Percentiles rank a stretch among this genome's conserved stretches.
phyloP scores from a whole-genome alignment of 2,113 vertebrate genomes.

The Castor canadensis region DNA sequence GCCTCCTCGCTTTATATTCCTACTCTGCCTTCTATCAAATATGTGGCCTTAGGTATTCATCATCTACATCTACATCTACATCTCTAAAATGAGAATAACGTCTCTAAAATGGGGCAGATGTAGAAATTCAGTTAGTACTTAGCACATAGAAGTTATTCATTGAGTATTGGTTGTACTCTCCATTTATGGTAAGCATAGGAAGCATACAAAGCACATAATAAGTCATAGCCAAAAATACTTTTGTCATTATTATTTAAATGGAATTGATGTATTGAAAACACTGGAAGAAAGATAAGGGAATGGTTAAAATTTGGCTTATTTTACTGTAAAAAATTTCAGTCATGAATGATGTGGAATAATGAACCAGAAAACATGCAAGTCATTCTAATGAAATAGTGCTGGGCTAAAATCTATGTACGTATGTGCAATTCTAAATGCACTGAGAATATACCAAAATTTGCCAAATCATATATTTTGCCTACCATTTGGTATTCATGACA shows the following conservation, averaged over 20 bases:
- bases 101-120: background rate
- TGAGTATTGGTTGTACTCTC: background rate
- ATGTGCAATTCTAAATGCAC: background rate
- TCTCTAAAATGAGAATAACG: background rate
- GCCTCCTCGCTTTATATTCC: background rate
- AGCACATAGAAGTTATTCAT: background rate
- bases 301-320: background rate
- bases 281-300: background rate
- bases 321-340: background rate
- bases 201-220: background rate
- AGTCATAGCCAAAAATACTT: background rate
- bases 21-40: background rate
- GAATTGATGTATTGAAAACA: constrained; percentile 13
- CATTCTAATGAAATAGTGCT: background rate
- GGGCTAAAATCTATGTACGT: background rate
- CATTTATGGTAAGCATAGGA: background rate
- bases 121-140: background rate
- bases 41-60: background rate
- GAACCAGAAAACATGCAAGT: background rate
- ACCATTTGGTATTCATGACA: background rate
- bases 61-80: too few relatives aligned
- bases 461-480: background rate
- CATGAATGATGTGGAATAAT: background rate
- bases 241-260: constrained; percentile 17
- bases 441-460: constrained; percentile 33